Percentiles rank a stretch among this genome's conserved stretches.
These are phyloP conservation scores for Miichthys miiuy DNA, from an alignment of 2,797 vertebrate genomes.

Conservation along the genomic window DNA sequence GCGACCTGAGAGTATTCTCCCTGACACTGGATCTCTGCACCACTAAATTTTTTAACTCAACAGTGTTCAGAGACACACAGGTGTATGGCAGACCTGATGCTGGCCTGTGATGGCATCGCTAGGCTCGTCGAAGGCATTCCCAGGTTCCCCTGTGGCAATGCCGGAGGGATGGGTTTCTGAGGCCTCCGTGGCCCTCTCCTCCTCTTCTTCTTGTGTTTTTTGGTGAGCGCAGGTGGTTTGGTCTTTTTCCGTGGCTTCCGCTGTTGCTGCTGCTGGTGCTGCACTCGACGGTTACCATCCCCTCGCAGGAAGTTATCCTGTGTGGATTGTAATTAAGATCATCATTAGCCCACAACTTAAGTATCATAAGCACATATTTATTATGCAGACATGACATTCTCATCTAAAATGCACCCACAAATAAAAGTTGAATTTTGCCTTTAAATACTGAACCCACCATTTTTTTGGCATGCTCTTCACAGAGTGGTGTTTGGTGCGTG, in stretches of 20 bases:
- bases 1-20: background rate
- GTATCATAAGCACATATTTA: background rate
- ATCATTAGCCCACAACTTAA: background rate
- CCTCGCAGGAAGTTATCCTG: slow-evolving; percentile 99
- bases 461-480: slow-evolving; percentile 99
- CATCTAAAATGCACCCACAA: background rate
- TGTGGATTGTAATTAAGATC: background rate
- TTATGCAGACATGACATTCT: background rate
- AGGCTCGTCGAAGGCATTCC: slow-evolving; percentile 95
- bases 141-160: slow-evolving; percentile 97
- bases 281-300: slow-evolving; percentile 94
- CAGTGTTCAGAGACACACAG: background rate
- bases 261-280: slow-evolving; percentile 98
- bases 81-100: slow-evolving; percentile 88
- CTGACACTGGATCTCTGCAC: slow-evolving; percentile 19
- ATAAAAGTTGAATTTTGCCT: background rate
- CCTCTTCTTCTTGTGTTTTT: slow-evolving; percentile 99
- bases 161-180: slow-evolving; percentile 98
- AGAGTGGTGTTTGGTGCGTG: slow-evolving; percentile 98
- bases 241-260: slow-evolving; percentile 99
- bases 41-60: slow-evolving; percentile 23
- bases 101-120: slow-evolving; percentile 91
- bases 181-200: slow-evolving; percentile 94
- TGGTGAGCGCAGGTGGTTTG: slow-evolving; percentile 98
- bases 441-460: slow-evolving; percentile 87